Base-by-base conservation (phyloP, 2,888 invertebrate genomes). In the Aphidoletes aphidimyza region DNA sequence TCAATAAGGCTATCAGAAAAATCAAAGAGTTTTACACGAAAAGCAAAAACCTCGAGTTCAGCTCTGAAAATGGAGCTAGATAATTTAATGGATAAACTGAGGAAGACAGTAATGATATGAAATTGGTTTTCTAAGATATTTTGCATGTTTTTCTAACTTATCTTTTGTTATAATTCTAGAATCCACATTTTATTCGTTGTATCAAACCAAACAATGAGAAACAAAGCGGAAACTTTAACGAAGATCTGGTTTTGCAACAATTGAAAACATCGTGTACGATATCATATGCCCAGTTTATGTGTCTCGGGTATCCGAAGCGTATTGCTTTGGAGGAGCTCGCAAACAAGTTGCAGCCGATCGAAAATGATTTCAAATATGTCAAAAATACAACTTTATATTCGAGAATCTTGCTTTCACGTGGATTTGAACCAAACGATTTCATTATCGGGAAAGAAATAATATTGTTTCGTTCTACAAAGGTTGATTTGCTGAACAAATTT, bases 181-280 rank as follows among this genome's bases (percentile, higher is more conserved):
- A 81, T 37, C 22, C 26, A 5, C 6, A 81, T n/a, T 81, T 81
- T 22, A 11, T 81, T 19, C 36, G 81, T 37, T 81, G 81, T 39
- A 81, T 81, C 0, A 1, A 3, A 8, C 81, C 81, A 81, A 81
- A 81, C 81, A 81, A 81, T 37, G 5, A 19, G 0, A 81, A 81
- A 37, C 36, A 22, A 81, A n/a, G 22, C 37, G 81, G 22, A n/a
- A 81, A 6, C 19, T 81, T 81, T n/a, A 37, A 37, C 1, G 81
- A 81, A 37, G 81, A 81, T 11, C 22, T 81, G 37, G 81, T 81
- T 37, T 37, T 81, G 37, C 1, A 37, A 37, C 81, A 81, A 81
- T 11, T 81, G 81, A 81, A 81, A 0, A 81, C 81, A 81, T 81
- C 81, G 11, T 5, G 81, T 22, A n/a, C n/a, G n/a, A 37, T 81